Base-by-base conservation (phyloP, 2,888 invertebrate species). In the Polydrusus tereticollis region DNA sequence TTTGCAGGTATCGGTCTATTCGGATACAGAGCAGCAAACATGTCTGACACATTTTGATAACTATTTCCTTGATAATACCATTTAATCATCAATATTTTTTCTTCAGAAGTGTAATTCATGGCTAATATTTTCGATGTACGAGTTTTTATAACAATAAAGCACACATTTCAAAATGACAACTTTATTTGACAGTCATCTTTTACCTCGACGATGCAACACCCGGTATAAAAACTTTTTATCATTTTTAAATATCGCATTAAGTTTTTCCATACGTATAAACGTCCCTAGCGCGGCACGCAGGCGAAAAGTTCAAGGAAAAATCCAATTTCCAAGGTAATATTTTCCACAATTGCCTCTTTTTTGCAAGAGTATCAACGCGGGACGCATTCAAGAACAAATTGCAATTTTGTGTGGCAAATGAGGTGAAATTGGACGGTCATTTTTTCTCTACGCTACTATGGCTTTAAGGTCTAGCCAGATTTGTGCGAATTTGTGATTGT, bases 251-350 rank as follows among this genome's bases (percentile, higher is more conserved):
- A 38, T n/a, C 38, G 5, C 2, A 20, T 21, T 47, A 2, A 10
- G 2, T 47, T 47, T 12, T 21, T 8, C 10, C 20, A 20, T 16
- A 10, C 45, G 7, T 16, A 10, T 21, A 10, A 47, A 47, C 21
- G 21, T 12, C 21, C 7, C 21, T 5, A 2, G 10, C 3, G 20
- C 21, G 20, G 45, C 12, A 10, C 18, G 14, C 29, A n/a, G 18
- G 0, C 29, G 47, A 50, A 63, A 63, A 62, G 16, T n/a, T 36
- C 36, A 36, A 36, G n/a, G 36, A 62, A 62, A 62, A 23, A 45
- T 5, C 50, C 29, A 21, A 62, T 62, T 62, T 62, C 45, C 45
- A 29, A 14, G 20, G 20, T 16, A 50, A 50, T 47, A 50, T 63
- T 63, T 63, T 63, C 63, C 47, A 29, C 6, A 45, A 47, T 23